Percentiles rank a stretch among this genome's conserved stretches.
Conservation (phyloP, 2,888 invertebrate genomes). For the Temnothorax rugatulus region DNA sequence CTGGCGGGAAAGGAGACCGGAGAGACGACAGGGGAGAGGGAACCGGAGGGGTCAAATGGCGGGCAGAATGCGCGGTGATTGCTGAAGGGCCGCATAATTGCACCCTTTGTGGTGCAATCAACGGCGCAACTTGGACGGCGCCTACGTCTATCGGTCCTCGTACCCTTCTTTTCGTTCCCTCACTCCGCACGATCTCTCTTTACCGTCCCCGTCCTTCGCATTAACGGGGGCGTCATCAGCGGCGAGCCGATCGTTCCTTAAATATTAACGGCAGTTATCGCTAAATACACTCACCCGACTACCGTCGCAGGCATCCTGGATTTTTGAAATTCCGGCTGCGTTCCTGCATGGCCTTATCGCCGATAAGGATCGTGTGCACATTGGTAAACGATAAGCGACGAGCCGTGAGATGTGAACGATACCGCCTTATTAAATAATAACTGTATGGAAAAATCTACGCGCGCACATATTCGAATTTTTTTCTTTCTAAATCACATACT, state of each 20-base stretch:
- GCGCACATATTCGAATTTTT: background rate
- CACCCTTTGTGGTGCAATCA: constrained; percentile 87
- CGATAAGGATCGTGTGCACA: constrained; percentile 11
- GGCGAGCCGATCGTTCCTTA: constrained; percentile 68
- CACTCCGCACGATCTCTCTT: constrained; percentile 16
- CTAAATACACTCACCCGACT: constrained; percentile 61
- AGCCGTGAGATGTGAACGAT: constrained; percentile 21
- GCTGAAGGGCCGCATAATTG: constrained; percentile 86
- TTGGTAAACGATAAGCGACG: constrained; percentile 41
- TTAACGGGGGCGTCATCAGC: constrained; percentile 62
- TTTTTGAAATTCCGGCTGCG: constrained; percentile 53
- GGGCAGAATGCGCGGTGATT: constrained; percentile 86
- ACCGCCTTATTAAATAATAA: background rate
- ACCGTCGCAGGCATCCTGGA: constrained; percentile 44
- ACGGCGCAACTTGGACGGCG: constrained; percentile 85
- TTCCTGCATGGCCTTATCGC: background rate
- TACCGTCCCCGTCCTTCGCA: constrained; percentile 10
- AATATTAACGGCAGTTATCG: constrained; percentile 72
- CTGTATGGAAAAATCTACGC: background rate
- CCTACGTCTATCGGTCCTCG: constrained; percentile 78
- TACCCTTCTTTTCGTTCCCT: constrained; percentile 62
- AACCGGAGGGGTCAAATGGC: constrained; percentile 84
- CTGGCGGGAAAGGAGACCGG: background rate
- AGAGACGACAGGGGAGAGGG: constrained; percentile 42
- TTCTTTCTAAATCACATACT: background rate